Evolutionary conservation across 2,113 vertebrate genomes (phyloP), one percentile per base, ranked within the genome.

Genomic region (Ctenomys sociabilis): DNA sequence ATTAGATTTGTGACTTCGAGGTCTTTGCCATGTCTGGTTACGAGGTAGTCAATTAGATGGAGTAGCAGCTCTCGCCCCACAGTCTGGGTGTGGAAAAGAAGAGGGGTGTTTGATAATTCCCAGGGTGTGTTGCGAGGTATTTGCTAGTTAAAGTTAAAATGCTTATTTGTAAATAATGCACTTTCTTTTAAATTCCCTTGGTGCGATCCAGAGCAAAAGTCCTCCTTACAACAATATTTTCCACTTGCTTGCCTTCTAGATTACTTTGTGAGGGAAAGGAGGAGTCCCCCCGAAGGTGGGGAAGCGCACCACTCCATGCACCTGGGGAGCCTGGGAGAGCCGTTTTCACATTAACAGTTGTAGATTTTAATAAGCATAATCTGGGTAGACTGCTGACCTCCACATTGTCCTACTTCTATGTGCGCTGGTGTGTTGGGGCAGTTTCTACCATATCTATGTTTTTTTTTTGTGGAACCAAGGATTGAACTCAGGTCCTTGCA

Each of bases 1-100:
- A 99, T 98, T 35, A 99, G 88, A 11, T 11, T 97, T 6, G 98
- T 97, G 70, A 99, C 97, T 86, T 98, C 97, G 0, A 97, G 94
- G 96, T 99, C 99, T 1, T 12, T 98, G n/a, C 97, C 92, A 64
- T 99, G 99, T 94, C 94, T 98, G 32, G 82, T 98, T 59, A 99
- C 98, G 73, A 99, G 98, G 94, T 99, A 97, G 0, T 99, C 98
- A 6, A 99, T 99, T 64, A 99, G 97, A 92, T 99, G 99, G 2
- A 99, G 99, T 91, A 99, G 94, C 37, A 99, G 54, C 92, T 99
- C 99, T 37, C 99, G 98, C 8, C 99, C 99, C 2, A 99, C 98
- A 43, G 98, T 98, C 99, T 99, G 95, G 8, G 63, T 61, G 63
- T 32, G 35, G 35, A 63, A 96, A 95, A 97, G 73, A 95, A 88